Base-by-base conservation (phyloP, 2,888 invertebrate genomes). In the Callosobruchus maculatus region DNA sequence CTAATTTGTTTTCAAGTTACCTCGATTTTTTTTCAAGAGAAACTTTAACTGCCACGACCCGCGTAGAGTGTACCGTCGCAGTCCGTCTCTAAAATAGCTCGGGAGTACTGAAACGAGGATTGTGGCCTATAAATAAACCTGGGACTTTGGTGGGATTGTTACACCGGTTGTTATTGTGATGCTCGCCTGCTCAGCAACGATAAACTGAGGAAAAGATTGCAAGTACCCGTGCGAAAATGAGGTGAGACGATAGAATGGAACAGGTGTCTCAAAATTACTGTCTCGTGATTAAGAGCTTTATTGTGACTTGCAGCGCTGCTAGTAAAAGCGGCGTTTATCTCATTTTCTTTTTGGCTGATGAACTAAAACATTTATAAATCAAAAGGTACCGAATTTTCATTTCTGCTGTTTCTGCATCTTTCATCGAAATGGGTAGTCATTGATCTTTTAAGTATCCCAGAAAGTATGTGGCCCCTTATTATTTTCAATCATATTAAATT, bases 61-160 rank as follows among this genome's bases (percentile, higher is more conserved):
- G 3, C 49, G 49, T 71, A 72, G 69, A 68, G 70, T 68, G 67
- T 18, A n/a, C n/a, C n/a, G n/a, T n/a, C n/a, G n/a, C n/a, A n/a
- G n/a, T n/a, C n/a, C 13, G 71, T 49, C 70, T 78, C 76, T 22
- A 76, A 78, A 78, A 78, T 78, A 78, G 78, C 74, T 74, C 77
- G 70, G 74, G 77, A 76, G 49, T 49, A 49, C 49, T 70, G 73
- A 77, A 78, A 77, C 74, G 77, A 74, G 78, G 74, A 78, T 78
- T 77, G 78, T 78, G 72, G 68, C 76, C 71, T 78, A 78, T 75
- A 77, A 77, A 78, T 78, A 78, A 75, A 73, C 26, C 49, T 18
- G 71, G 75, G 77, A 77, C 77, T 76, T 74, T 75, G 77, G 77
- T 78, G 75, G 78, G 78, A 77, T 71, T 49, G 49, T 49, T 49